Evolutionary conservation across 2,113 vertebrate genomes (phyloP).

Genomic region (Hypanus sabinus): DNA sequence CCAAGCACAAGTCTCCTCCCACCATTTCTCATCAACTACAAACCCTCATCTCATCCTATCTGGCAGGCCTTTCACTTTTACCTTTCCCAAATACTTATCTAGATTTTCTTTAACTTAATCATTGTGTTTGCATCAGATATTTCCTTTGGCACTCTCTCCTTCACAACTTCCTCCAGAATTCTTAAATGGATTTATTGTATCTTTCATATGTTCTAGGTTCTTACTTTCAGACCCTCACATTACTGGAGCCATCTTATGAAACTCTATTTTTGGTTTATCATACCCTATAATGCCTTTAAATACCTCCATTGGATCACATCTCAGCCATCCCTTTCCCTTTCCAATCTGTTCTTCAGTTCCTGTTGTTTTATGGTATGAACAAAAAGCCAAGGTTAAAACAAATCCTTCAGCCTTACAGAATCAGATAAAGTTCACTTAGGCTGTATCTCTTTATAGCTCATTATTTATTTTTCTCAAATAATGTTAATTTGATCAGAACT

Average conservation of each 20-base stretch:
- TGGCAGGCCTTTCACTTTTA: neutral
- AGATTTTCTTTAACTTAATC: too few species aligned
- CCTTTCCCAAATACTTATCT: neutral
- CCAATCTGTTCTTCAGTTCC: neutral
- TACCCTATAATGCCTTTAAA: neutral
- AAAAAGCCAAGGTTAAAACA: neutral
- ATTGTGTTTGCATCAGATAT: too few species aligned
- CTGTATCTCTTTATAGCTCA: neutral
- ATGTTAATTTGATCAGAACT: neutral
- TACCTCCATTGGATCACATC: neutral
- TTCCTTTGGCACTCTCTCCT: too few species aligned
- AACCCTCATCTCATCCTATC: neutral
- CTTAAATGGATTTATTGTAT: neutral
- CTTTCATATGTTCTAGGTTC: neutral
- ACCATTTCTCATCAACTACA: neutral
- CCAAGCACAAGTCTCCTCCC: neutral
- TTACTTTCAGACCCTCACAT: neutral
- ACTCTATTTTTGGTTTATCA: neutral
- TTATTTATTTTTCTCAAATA: neutral
- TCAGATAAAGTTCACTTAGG: neutral
- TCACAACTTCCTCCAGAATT: neutral
- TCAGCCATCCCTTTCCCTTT: neutral
- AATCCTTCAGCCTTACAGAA: neutral
- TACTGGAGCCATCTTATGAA: too few species aligned
- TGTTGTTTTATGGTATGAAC: neutral